Evolutionary conservation across 2,888 invertebrate species (phyloP).

Genomic region (Slavum lentiscoides): DNA sequence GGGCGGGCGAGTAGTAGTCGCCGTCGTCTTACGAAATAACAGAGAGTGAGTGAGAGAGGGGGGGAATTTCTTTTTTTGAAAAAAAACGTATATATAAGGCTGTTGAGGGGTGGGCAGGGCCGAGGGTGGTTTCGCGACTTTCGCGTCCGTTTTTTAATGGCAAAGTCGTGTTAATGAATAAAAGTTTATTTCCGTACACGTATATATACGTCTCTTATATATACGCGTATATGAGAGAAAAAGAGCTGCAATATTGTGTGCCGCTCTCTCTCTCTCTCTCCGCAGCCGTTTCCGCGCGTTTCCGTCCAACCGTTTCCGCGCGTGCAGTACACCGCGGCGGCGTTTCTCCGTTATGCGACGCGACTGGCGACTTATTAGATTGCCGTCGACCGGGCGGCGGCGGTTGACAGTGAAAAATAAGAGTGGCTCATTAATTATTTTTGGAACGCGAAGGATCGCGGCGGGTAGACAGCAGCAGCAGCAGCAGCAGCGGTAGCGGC

Average conservation of each 20-base stretch:
- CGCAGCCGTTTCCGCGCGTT: not conserved
- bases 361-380: too few species aligned
- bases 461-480: conserved; percentile 33
- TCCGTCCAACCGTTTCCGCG: not conserved
- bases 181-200: conserved; percentile 56
- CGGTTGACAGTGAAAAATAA: conserved; percentile 53
- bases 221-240: conserved; percentile 14
- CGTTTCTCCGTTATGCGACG: too few species aligned
- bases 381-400: not conserved
- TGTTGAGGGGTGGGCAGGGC: not conserved
- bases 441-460: conserved; percentile 37
- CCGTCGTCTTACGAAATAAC: not conserved
- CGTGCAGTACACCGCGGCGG: too few species aligned
- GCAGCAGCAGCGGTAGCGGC: not conserved
- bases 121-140: conserved; percentile 30
- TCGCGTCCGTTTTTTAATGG: conserved; percentile 55
- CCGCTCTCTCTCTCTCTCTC: conserved; percentile 1
- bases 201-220: not conserved
- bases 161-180: conserved; percentile 57
- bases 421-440: conserved; percentile 52
- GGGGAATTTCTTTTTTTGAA: conserved; percentile 44
- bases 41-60: not conserved
- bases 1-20: too few species aligned
- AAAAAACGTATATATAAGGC: not conserved
- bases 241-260: conserved; percentile 39